A percentile compares a stretch with the other conserved stretches of the same genome.
Conservation (phyloP, 2,113 vertebrate genomes). For the Psittacula cyanocephala region DNA sequence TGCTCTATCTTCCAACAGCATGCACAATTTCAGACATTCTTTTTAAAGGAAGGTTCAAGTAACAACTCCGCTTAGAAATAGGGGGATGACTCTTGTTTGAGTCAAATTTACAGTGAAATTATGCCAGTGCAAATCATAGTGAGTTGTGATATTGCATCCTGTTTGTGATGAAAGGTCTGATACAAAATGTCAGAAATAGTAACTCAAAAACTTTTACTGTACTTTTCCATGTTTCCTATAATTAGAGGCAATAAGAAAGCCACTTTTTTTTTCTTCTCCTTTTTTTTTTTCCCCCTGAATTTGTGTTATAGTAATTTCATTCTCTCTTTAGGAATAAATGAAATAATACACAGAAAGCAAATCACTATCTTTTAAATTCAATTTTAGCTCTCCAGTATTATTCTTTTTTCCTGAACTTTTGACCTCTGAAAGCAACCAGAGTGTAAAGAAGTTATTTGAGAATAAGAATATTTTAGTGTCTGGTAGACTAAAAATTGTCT, state of each 20-base stretch:
- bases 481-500: neutral
- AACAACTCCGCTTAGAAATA: neutral
- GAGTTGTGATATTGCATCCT: neutral
- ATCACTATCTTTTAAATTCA: neutral
- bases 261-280: neutral
- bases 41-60: neutral
- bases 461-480: neutral
- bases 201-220: neutral
- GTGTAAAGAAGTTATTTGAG: neutral
- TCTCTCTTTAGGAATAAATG: neutral
- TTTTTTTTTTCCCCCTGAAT: neutral
- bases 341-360: neutral
- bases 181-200: neutral
- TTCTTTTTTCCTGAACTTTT: neutral
- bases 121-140: neutral
- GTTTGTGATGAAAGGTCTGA: neutral
- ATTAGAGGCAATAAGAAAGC: neutral
- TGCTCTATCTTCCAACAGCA: neutral
- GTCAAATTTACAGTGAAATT: neutral
- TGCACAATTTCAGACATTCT: neutral
- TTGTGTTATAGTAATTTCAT: neutral
- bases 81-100: neutral
- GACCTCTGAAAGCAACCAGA: neutral
- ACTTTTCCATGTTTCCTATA: neutral
- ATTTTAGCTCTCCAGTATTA: neutral